Evolutionary conservation across 1,140 invertebrate genomes (phyloP).

Genomic region (Adoxophyes honmai): DNA sequence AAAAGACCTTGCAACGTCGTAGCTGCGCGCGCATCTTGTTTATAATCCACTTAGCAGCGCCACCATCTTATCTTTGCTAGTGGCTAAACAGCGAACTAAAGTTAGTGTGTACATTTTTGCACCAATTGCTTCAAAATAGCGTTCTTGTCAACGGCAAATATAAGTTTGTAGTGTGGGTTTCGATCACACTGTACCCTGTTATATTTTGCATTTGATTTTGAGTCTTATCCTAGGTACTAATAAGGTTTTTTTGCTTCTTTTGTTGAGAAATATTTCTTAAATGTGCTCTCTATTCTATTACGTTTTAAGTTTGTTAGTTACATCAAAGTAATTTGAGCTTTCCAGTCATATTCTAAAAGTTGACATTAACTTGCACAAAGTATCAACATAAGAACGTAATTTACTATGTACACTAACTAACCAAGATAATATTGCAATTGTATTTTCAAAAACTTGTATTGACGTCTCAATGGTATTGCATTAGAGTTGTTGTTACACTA

Average conservation of each 20-base stretch:
- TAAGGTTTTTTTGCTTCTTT: background rate
- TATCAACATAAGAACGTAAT: no score
- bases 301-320: no score
- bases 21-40: conserved; percentile 50
- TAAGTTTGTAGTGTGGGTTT: background rate
- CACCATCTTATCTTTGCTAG: conserved; percentile 17
- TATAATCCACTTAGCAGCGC: conserved; percentile 50
- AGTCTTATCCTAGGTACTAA: background rate
- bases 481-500: no score
- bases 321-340: no score
- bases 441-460: no score
- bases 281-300: no score
- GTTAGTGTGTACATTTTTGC: background rate
- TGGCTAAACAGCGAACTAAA: background rate
- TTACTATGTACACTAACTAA: no score
- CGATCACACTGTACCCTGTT: conserved; percentile 5
- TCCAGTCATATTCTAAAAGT: no score
- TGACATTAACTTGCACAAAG: no score
- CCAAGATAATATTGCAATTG: no score
- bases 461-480: no score
- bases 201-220: background rate
- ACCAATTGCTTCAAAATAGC: background rate
- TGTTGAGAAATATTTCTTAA: no score
- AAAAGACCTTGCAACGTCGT: conserved; percentile 34
- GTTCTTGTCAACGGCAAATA: background rate